These are phyloP conservation scores for Amblyornis subalaris DNA, from an alignment of 2,113 vertebrate species.

Conservation along the genomic window DNA sequence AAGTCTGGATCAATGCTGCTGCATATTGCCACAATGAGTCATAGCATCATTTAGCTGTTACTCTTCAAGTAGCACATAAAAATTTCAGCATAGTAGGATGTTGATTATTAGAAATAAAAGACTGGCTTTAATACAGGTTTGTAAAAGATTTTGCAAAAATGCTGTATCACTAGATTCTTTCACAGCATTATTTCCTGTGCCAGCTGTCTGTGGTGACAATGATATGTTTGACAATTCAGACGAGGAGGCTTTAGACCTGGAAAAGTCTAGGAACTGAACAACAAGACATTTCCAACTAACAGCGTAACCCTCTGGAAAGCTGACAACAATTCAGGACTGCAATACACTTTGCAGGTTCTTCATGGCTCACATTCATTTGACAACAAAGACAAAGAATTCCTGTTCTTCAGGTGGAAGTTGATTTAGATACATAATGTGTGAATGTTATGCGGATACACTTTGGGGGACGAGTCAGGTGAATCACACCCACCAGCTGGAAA, in stretches of 20 bases:
- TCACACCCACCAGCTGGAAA: not conserved
- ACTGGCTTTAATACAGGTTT: not conserved
- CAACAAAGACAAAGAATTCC: not conserved
- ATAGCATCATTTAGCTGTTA: not conserved
- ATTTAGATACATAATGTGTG: not conserved
- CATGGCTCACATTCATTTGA: not conserved
- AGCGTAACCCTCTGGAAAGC: not conserved
- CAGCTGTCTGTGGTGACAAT: not conserved
- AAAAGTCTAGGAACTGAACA: not conserved
- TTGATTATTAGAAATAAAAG: slow-evolving; percentile 18
- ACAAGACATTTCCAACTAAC: not conserved
- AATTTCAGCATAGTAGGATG: not conserved
- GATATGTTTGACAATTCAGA: not conserved
- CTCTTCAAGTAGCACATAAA: not conserved
- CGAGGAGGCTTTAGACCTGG: not conserved
- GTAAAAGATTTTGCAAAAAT: not conserved
- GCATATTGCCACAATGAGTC: not conserved
- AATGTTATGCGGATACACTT: fast-evolving
- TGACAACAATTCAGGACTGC: not conserved
- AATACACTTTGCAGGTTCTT: not conserved
- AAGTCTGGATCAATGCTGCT: not conserved
- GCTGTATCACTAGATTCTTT: not conserved
- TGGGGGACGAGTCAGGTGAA: not conserved
- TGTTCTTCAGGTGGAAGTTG: not conserved
- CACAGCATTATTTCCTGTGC: not conserved